phyloP scores from a whole-genome alignment of 2,113 vertebrate species.

The Tyto alba region DNA sequence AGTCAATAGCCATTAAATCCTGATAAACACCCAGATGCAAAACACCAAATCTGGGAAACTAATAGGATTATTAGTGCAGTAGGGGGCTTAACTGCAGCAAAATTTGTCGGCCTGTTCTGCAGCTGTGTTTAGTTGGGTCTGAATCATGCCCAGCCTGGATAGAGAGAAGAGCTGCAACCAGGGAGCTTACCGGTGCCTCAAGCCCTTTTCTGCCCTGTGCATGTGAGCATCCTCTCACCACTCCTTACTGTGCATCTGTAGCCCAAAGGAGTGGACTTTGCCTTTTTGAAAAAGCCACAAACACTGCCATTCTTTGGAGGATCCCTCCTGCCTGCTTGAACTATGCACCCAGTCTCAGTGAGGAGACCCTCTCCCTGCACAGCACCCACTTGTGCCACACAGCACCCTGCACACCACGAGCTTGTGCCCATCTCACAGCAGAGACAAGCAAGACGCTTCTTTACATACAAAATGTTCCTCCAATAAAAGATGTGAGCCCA shows the following conservation, averaged over 20 bases:
- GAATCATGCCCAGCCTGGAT: not conserved
- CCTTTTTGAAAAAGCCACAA: not conserved
- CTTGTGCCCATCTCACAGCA: too few relatives aligned
- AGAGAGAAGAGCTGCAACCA: not conserved
- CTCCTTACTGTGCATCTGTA: not conserved
- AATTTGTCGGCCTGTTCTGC: not conserved
- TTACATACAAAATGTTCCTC: not conserved
- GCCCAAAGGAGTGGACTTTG: not conserved
- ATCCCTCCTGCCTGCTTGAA: not conserved
- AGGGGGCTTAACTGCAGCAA: not conserved
- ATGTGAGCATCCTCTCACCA: not conserved
- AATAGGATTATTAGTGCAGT: not conserved
- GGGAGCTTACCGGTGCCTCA: not conserved
- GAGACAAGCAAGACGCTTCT: not conserved
- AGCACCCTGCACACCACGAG: too few relatives aligned
- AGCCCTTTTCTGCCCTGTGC: not conserved
- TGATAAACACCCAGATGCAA: not conserved
- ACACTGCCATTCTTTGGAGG: not conserved
- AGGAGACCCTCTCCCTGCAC: not conserved
- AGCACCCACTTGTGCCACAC: not conserved
- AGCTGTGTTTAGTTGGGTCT: not conserved
- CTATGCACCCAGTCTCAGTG: fast-evolving
- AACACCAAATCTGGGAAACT: not conserved
- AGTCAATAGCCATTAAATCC: not conserved
- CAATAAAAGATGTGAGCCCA: not conserved